phyloP scores from a whole-genome alignment of 2,797 vertebrate genomes.

The Spinibarbus caldwelli region DNA sequence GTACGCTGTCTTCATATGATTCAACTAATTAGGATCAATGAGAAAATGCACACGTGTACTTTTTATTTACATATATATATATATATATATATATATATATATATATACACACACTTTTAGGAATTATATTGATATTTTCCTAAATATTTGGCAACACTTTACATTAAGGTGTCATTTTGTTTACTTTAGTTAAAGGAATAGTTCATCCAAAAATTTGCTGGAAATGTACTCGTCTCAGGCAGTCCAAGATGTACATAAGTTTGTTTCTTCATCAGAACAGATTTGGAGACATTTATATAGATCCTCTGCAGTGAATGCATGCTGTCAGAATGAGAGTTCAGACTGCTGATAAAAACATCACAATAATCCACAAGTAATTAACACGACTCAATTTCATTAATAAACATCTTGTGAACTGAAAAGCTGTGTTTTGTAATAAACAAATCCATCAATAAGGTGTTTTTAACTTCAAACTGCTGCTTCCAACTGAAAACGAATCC shows the following conservation, averaged over 20 bases:
- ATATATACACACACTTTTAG: too few species aligned
- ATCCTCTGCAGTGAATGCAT: neutral
- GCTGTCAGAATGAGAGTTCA: neutral
- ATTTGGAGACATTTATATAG: neutral
- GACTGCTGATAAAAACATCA: neutral
- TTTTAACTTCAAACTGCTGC: too few species aligned
- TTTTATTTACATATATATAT: too few species aligned
- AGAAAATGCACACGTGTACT: neutral
- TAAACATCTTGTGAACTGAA: neutral
- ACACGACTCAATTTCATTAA: neutral
- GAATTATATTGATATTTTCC: neutral
- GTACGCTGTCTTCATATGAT: conserved; percentile 66
- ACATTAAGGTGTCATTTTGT: neutral
- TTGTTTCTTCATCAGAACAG: neutral
- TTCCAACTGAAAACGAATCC: neutral
- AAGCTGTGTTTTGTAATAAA: neutral
- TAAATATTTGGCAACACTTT: neutral
- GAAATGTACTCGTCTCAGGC: neutral
- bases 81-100: too few species aligned
- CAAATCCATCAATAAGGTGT: too few species aligned
- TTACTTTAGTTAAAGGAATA: neutral
- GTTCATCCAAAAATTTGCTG: neutral
- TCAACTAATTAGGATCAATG: neutral
- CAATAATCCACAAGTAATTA: neutral
- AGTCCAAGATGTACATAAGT: neutral